Conservation (phyloP, 1,140 invertebrate species). For the Atopsyche davidsoni region DNA sequence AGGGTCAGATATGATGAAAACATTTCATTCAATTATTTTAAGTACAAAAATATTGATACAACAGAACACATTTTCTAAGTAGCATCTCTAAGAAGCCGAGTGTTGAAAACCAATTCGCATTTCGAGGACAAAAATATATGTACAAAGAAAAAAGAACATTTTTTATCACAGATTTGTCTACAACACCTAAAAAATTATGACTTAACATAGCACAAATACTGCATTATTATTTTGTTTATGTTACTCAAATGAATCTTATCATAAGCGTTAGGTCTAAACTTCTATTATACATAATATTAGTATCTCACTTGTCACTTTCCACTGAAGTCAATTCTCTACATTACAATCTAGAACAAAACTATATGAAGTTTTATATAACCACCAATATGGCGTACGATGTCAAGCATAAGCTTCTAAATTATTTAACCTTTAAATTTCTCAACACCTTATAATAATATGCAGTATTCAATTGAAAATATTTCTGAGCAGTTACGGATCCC, state of each 20-base stretch:
- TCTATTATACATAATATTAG: conserved; percentile 13
- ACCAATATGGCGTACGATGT: conserved; percentile 36
- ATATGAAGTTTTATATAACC: conserved; percentile 22
- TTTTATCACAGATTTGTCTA: conserved; percentile 38
- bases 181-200: conserved; percentile 31
- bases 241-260: conserved; percentile 23
- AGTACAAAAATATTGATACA: conserved; percentile 31
- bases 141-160: conserved; percentile 25
- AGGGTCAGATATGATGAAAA: too few relatives aligned
- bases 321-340: conserved; percentile 8
- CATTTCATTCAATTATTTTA: conserved; percentile 20
- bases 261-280: conserved; percentile 13
- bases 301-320: conserved; percentile 26
- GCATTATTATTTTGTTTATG: conserved; percentile 23
- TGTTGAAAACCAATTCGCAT: conserved; percentile 15
- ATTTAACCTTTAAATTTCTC: neutral
- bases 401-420: conserved; percentile 23
- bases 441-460: neutral
- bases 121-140: conserved; percentile 21
- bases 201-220: conserved; percentile 32
- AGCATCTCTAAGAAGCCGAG: conserved; percentile 22
- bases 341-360: conserved; percentile 18
- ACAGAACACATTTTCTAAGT: conserved; percentile 21
- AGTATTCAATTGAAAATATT: neutral
- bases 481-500: neutral